Conservation (phyloP, 1,140 invertebrate species). For the Linepithema humile region DNA sequence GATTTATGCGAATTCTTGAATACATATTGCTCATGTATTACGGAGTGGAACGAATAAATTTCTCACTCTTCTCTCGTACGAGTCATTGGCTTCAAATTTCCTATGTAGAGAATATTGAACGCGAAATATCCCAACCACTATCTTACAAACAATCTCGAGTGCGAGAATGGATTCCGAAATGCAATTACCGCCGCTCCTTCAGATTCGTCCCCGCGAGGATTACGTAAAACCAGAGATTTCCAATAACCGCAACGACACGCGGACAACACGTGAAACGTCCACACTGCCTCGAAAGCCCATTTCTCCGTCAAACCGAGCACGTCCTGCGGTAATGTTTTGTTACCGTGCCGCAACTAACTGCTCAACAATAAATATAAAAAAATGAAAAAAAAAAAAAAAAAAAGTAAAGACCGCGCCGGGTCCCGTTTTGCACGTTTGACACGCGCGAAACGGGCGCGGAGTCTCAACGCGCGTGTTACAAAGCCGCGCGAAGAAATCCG, state of each 20-base stretch:
- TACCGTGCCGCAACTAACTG: conserved; percentile 3
- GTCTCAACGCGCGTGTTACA: conserved; percentile 10
- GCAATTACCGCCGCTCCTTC: not conserved
- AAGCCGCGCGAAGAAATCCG: conserved; percentile 47
- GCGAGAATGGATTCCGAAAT: not conserved
- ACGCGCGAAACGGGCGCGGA: conserved; percentile 16
- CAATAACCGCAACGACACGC: not conserved
- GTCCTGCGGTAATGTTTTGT: conserved; percentile 4
- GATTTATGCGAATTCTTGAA: not conserved
- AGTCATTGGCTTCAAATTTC: not conserved
- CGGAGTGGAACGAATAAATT: no score
- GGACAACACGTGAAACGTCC: not conserved
- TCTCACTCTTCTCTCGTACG: no score
- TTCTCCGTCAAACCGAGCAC: conserved; percentile 1
- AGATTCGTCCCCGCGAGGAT: not conserved
- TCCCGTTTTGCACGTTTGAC: conserved; percentile 46
- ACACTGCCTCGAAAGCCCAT: not conserved
- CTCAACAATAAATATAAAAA: no score
- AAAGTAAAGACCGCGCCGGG: no score
- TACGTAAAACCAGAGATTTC: conserved; percentile 10
- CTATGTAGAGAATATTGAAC: no score
- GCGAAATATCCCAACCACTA: not conserved
- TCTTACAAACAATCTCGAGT: not conserved
- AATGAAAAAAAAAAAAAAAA: no score
- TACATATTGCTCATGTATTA: not conserved